phyloP scores from a whole-genome alignment of 2,797 vertebrate genomes.

The Chloroceryle amazona region DNA sequence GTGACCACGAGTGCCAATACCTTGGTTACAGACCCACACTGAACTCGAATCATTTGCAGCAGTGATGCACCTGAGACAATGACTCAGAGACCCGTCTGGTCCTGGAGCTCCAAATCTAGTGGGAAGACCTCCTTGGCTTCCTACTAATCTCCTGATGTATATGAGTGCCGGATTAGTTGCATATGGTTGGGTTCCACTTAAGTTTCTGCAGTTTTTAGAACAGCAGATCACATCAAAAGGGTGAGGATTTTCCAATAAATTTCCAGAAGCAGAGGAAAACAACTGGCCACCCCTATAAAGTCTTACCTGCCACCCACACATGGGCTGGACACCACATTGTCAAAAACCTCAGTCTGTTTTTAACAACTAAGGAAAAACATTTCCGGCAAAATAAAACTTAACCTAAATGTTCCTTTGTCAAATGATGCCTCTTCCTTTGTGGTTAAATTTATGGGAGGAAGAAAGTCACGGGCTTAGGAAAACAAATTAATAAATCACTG shows the following conservation, averaged over 20 bases:
- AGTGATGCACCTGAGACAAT: fast-evolving
- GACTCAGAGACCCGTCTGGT: neutral
- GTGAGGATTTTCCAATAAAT: neutral
- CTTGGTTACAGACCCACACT: neutral
- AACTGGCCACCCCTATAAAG: neutral
- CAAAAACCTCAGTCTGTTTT: conserved; percentile 40
- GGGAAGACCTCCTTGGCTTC: neutral
- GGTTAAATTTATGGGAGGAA: neutral
- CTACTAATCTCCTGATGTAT: neutral
- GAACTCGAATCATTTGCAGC: neutral
- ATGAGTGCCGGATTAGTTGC: neutral
- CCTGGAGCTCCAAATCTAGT: neutral
- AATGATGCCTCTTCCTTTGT: neutral
- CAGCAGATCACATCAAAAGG: neutral
- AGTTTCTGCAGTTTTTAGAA: neutral
- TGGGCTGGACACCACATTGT: conserved; percentile 32
- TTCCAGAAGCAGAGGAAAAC: neutral
- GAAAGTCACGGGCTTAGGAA: neutral
- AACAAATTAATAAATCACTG: neutral
- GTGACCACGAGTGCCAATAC: neutral
- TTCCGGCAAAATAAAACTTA: neutral
- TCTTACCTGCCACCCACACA: conserved; percentile 33
- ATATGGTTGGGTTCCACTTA: neutral
- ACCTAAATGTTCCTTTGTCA: neutral
- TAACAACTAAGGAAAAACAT: conserved; percentile 27